Evolutionary conservation across 2,888 invertebrate species (phyloP), one percentile per base, ranked within the genome.

Genomic region (Amphipyra berbera): DNA sequence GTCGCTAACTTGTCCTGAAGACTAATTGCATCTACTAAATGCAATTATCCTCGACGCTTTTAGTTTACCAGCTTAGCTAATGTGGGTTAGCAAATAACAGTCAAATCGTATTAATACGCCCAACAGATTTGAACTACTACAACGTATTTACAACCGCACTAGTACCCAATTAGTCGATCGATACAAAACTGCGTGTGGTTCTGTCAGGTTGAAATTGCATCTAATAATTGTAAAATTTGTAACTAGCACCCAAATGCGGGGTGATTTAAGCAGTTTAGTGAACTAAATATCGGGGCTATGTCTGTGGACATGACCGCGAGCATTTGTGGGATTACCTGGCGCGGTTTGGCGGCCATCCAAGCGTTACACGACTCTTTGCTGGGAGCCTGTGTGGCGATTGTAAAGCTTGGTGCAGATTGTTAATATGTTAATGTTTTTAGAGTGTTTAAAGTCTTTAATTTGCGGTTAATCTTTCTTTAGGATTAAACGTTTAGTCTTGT

Each of bases 271-370:
- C 59, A 70, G 69, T 73, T 77, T 73, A 63, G 78, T 61, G 63
- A 54, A 79, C 76, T 81, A 79, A 80, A 83, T 84, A 83, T 69
- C 59, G 68, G 69, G 27, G 55, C 48, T 75, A 68, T 76, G 76
- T 70, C 66, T 47, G 67, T 64, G 81, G 79, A 83, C 82, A 82
- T 67, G 70, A 81, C 84, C 83, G 64, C 83, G 77, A 77, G 82
- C 79, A 78, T 81, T 80, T 78, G 81, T 67, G 76, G 82, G 81
- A 85, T 86, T 90, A 90, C 89, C 87, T 86, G 85, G 71, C 81
- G 84, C 70, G 85, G 84, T 83, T 88, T 91, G 91, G 91, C 90
- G 64, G 59, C 50, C 61, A 63, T 81, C 88, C 87, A 87, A 79
- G 65, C 65, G 68, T 70, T 66, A 58, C 64, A 72, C 67, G 71